phyloP scores from a whole-genome alignment of 2,797 vertebrate species.

The Hydrocynus forskahlii region DNA sequence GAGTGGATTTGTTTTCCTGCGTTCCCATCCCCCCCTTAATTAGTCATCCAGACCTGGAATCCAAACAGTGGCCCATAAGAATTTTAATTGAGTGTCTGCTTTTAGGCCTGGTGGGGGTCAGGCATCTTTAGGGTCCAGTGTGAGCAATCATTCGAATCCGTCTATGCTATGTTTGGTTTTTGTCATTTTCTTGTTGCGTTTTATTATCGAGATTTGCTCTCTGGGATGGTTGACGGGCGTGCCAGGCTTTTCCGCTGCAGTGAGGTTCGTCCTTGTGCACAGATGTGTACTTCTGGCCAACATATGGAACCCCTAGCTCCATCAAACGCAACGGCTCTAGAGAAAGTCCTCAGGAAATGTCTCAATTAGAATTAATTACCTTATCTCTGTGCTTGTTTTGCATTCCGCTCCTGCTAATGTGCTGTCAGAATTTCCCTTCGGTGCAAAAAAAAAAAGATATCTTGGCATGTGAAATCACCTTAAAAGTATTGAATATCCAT shows the following conservation, averaged over 20 bases:
- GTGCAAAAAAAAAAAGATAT: background rate
- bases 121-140: conserved; percentile 71
- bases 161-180: background rate
- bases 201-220: conserved; percentile 11
- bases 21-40: conserved; percentile 74
- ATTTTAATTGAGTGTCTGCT: conserved; percentile 76
- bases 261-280: conserved; percentile 66
- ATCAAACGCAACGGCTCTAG: conserved; percentile 64
- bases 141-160: background rate
- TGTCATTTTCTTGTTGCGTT: conserved; percentile 2
- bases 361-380: conserved; percentile 74
- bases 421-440: conserved; percentile 2
- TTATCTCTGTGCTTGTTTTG: conserved; percentile 54
- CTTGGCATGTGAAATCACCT: background rate
- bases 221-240: conserved; percentile 46
- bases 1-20: conserved; percentile 55
- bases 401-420: conserved; percentile 30
- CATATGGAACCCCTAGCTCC: conserved; percentile 67
- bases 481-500: background rate
- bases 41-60: conserved; percentile 76
- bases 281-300: conserved; percentile 69
- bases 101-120: conserved; percentile 74
- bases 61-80: conserved; percentile 68
- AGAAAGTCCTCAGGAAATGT: conserved; percentile 60
- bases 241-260: conserved; percentile 53